Conservation (phyloP, 2,797 vertebrate genomes). For the Phylloscopus collybita region DNA sequence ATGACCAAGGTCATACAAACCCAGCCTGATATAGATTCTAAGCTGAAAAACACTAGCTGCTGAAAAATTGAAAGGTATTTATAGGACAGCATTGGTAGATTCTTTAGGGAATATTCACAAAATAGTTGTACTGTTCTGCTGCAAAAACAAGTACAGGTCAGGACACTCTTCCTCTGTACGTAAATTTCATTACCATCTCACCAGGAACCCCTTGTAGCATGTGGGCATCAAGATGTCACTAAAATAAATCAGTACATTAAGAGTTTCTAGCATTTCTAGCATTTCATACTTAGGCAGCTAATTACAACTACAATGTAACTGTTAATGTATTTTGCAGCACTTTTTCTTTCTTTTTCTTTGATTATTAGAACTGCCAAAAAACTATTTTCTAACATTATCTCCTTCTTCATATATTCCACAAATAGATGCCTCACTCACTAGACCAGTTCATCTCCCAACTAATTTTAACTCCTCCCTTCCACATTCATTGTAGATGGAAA, state of each 20-base stretch:
- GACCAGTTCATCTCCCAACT: background rate
- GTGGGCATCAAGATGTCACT: constrained; percentile 72
- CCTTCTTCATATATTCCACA: background rate
- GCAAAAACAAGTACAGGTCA: constrained; percentile 78
- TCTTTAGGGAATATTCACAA: constrained; percentile 77
- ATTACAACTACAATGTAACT: background rate
- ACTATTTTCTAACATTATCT: background rate
- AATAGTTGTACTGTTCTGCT: constrained; percentile 78
- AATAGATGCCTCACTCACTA: constrained; percentile 2
- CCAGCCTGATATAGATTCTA: background rate
- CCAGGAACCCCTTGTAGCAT: constrained; percentile 74
- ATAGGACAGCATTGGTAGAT: constrained; percentile 59
- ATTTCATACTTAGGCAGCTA: background rate
- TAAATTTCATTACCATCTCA: constrained; percentile 62
- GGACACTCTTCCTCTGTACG: constrained; percentile 34
- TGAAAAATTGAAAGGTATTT: constrained; percentile 67
- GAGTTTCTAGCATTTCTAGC: background rate
- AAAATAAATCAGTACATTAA: background rate
- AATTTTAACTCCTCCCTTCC: constrained; percentile 30
- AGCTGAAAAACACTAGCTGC: constrained; percentile 52
- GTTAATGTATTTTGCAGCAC: background rate
- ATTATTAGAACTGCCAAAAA: background rate
- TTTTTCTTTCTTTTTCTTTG: background rate
- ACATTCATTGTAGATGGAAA: constrained; percentile 45
- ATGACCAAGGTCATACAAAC: background rate